Evolutionary conservation across 1,140 invertebrate species (phyloP), one percentile per base, ranked within the genome.

Genomic region (Sarcophaga peregrina): DNA sequence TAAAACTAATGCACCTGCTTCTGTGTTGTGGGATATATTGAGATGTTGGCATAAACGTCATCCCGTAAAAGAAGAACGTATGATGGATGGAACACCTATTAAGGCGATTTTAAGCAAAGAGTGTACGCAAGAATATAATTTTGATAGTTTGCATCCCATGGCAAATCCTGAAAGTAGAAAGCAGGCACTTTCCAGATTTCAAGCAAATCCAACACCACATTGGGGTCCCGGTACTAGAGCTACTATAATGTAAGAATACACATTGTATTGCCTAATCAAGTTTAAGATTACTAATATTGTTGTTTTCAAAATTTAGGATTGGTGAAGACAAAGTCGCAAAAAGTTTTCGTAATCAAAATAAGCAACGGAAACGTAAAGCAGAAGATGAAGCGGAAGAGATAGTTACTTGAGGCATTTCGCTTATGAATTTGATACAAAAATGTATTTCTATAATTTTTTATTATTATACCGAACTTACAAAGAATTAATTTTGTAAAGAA

Each of bases 1-100:
- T 5, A 99, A 99, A 92, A 99, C 98, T 0, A 92, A 98, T 91
- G 98, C 98, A 0, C 97, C 99, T 0, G 91, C 93, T 54, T 89
- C 92, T 6, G 92, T 98, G 17, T 90, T 99, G 15, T 99, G 98
- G 98, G 97, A 98, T 90, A 94, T 99, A n/a, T 92, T 99, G 81
- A 92, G 96, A 85, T 92, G 92, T 46, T 98, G 97, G 97, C 94
- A 94, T 85, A 94, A 94, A 83, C 87, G 90, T 13, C 92, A 95
- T 86, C 95, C 95, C 2, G 91, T 93, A 17, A 92, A 92, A 80
- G 86, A 91, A 54, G 88, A 91, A 83, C 93, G 93, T 83, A 87
- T 94, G 81, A 89, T 92, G 80, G 88, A 91, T 4, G 92, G 93
- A 74, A 92, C 91, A 45, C 90, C 92, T 2, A 91, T 93, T 0